phyloP scores from a whole-genome alignment of 2,888 invertebrate species.

The Tenthredo notha region DNA sequence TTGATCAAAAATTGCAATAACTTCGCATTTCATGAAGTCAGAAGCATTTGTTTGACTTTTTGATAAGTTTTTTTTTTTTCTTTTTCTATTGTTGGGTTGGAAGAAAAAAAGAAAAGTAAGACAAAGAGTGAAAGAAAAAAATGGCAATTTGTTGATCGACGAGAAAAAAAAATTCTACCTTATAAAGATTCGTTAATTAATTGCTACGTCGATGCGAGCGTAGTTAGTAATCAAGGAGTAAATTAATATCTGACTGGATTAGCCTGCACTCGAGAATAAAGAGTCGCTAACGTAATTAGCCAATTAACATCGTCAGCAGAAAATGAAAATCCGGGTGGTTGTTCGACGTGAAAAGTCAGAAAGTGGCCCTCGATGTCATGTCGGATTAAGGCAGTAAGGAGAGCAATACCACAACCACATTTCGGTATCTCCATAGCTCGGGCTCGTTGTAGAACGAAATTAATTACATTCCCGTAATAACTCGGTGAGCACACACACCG shows the following conservation, averaged over 20 bases:
- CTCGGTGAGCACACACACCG: slow-evolving; percentile 10
- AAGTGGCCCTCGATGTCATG: slow-evolving; percentile 36
- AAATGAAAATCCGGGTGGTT: slow-evolving; percentile 22
- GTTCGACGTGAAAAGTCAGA: slow-evolving; percentile 1
- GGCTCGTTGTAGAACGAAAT: not conserved
- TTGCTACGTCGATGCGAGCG: not conserved
- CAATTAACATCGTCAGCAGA: slow-evolving; percentile 43
- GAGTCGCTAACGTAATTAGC: slow-evolving; percentile 36
- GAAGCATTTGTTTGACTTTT: not conserved
- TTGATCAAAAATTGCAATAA: not conserved
- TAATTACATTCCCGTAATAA: slow-evolving; percentile 46
- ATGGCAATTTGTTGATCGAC: not conserved
- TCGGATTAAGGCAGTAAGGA: slow-evolving; percentile 19
- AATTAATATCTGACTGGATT: slow-evolving; percentile 45
- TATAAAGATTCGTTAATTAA: not conserved
- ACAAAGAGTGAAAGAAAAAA: not conserved
- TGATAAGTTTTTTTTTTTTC: not conserved
- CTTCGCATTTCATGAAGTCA: not conserved
- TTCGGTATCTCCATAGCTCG: not conserved
- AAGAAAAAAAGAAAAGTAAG: no score
- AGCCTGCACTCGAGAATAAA: slow-evolving; percentile 36
- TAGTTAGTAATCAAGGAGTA: slow-evolving; percentile 13
- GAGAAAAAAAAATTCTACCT: no score
- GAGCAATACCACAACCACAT: not conserved
- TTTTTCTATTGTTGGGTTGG: no score